Evolutionary conservation across 2,797 vertebrate species (phyloP).

Genomic region (Enteromius radiatus): DNA sequence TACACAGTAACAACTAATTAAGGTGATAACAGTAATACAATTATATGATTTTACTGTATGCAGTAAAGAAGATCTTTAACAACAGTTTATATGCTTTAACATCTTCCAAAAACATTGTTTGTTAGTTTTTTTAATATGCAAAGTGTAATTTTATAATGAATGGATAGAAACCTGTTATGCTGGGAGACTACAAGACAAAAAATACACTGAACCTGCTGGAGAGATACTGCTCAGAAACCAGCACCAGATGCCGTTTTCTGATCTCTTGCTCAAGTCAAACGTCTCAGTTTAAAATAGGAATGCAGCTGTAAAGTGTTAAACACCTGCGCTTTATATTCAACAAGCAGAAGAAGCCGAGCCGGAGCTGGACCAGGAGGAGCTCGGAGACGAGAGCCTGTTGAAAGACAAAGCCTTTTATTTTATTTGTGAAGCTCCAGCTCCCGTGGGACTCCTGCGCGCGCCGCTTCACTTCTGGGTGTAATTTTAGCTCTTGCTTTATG

Average conservation of each 20-base stretch:
- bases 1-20: background rate
- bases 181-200: background rate
- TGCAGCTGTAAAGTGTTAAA: background rate
- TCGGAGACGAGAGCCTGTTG: background rate
- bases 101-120: background rate
- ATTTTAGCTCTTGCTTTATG: conserved; percentile 81
- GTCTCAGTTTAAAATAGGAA: background rate
- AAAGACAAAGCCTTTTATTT: conserved; percentile 71
- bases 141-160: background rate
- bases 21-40: background rate
- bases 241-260: background rate
- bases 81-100: no score
- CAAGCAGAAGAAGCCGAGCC: conserved; percentile 25
- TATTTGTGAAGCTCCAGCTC: conserved; percentile 82
- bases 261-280: conserved; percentile 58
- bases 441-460: conserved; percentile 78
- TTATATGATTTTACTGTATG: background rate
- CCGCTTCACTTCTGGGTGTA: conserved; percentile 82
- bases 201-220: background rate
- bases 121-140: background rate
- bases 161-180: background rate
- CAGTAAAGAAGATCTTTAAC: background rate
- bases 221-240: background rate
- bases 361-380: conserved; percentile 57
- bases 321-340: background rate